phyloP scores from a whole-genome alignment of 2,888 invertebrate genomes.

The Onchidella celtica region DNA sequence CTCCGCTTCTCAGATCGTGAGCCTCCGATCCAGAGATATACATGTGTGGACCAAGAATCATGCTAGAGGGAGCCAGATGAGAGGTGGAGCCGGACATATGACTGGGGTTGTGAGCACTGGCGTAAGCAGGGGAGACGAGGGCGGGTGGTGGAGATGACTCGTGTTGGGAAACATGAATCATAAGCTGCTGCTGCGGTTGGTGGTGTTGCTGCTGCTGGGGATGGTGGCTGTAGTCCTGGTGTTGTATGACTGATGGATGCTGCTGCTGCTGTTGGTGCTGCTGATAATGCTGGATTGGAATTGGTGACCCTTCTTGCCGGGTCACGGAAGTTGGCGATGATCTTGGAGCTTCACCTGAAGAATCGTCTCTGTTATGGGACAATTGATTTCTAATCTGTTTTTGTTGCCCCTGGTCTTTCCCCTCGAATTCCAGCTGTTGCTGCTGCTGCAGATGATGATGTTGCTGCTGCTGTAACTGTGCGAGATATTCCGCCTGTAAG shows the following conservation, averaged over 20 bases:
- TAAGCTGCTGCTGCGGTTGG: not conserved
- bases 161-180: too few relatives aligned
- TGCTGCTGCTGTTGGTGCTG: not conserved
- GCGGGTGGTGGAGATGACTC: not conserved
- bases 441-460: too few relatives aligned
- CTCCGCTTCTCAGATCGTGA: not conserved
- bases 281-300: too few relatives aligned
- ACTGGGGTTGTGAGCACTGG: not conserved
- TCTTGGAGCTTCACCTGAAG: too few relatives aligned
- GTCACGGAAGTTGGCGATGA: too few relatives aligned
- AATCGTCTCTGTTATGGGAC: too few relatives aligned
- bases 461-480: not conserved
- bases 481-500: not conserved
- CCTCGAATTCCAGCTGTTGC: not conserved
- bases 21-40: not conserved
- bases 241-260: not conserved
- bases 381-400: too few relatives aligned
- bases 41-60: constrained; percentile 12
- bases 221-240: not conserved
- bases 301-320: too few relatives aligned
- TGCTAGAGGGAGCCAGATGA: not conserved
- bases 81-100: not conserved
- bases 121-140: not conserved
- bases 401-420: too few relatives aligned
- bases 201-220: not conserved